Evolutionary conservation across 2,113 vertebrate genomes (phyloP).

Genomic region (Lipophrys pholis): DNA sequence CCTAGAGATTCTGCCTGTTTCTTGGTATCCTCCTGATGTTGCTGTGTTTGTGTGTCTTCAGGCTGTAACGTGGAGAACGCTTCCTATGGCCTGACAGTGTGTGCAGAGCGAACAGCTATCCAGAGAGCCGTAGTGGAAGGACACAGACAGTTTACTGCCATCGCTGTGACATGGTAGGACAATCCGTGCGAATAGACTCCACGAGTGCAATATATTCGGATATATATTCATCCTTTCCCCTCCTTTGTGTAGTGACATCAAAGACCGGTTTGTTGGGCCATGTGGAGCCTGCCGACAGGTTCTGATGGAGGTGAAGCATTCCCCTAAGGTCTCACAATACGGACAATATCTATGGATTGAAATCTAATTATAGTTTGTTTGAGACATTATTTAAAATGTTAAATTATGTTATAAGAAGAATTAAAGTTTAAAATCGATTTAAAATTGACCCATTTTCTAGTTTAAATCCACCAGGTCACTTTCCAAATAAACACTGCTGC

Average conservation of each 20-base stretch:
- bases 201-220: neutral
- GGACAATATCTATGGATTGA: no score
- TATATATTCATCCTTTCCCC: neutral
- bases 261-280: constrained; percentile 86
- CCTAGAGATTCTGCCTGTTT: no score
- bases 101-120: constrained; percentile 89
- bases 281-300: constrained; percentile 95
- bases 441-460: no score
- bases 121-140: constrained; percentile 92
- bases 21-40: no score
- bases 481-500: no score
- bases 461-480: no score
- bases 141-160: constrained; percentile 87
- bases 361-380: no score
- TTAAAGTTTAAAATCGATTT: no score
- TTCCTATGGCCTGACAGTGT: constrained; percentile 86
- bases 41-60: constrained; percentile 58
- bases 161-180: constrained; percentile 89
- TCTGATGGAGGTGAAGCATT: constrained; percentile 89
- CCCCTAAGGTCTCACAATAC: neutral
- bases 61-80: constrained; percentile 97
- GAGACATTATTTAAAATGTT: no score
- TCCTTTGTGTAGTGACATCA: constrained; percentile 80
- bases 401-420: no score
- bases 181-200: neutral